Evolutionary conservation across 2,113 vertebrate genomes (phyloP).

Genomic region (Halichoeres trimaculatus): DNA sequence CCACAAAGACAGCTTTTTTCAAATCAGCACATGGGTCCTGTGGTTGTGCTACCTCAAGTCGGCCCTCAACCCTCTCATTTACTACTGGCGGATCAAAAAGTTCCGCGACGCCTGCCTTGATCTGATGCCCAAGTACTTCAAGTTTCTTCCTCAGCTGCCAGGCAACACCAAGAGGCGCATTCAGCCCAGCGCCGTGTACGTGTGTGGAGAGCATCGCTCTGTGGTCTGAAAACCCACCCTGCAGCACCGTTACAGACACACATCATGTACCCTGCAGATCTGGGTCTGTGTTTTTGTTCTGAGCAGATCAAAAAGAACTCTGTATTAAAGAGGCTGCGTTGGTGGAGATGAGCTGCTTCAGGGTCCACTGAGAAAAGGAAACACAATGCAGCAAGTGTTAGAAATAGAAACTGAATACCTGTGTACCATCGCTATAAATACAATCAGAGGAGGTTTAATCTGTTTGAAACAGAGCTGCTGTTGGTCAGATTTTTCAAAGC

Average conservation of each 20-base stretch:
- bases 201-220: conserved; percentile 93
- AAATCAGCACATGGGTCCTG: conserved; percentile 97
- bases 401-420: not conserved
- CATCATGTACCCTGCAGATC: not conserved
- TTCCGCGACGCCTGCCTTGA: conserved; percentile 97
- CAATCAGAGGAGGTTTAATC: not conserved
- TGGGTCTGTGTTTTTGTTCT: conserved; percentile 3
- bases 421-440: not conserved
- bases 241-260: conserved; percentile 8
- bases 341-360: not conserved
- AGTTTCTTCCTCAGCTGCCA: conserved; percentile 92
- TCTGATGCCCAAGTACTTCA: conserved; percentile 96
- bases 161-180: conserved; percentile 91
- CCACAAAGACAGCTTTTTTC: conserved; percentile 92
- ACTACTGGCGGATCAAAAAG: conserved; percentile 99
- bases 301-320: conserved; percentile 26
- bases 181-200: conserved; percentile 94
- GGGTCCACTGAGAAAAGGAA: not conserved
- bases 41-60: conserved; percentile 99
- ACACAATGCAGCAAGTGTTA: not conserved
- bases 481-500: too few relatives aligned
- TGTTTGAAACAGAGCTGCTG: too few relatives aligned
- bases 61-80: conserved; percentile 97
- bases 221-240: conserved; percentile 75
- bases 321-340: conserved; percentile 11